These are phyloP conservation scores for Hemithea aestivaria DNA, from an alignment of 2,888 invertebrate species.

Conservation along the genomic window DNA sequence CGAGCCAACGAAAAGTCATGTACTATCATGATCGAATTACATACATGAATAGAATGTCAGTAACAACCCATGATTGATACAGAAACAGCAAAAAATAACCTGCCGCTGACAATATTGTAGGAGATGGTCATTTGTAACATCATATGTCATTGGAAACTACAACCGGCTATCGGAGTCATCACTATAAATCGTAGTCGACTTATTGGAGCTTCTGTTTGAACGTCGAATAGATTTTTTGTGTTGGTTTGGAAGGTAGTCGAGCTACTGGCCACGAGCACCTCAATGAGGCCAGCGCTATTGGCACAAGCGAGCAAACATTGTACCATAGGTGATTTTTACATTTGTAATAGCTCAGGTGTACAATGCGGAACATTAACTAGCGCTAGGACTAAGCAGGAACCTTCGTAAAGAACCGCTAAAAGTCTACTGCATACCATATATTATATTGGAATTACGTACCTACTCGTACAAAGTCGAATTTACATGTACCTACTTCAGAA, in stretches of 20 bases:
- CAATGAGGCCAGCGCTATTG: slow-evolving; percentile 60
- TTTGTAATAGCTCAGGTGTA: slow-evolving; percentile 52
- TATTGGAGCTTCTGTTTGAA: slow-evolving; percentile 40
- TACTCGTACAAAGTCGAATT: too few relatives aligned
- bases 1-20: slow-evolving; percentile 35
- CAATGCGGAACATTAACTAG: slow-evolving; percentile 41
- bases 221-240: slow-evolving; percentile 33
- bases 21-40: slow-evolving; percentile 40
- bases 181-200: slow-evolving; percentile 36
- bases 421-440: too few relatives aligned
- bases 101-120: slow-evolving; percentile 42
- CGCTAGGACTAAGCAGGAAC: slow-evolving; percentile 30
- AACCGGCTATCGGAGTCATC: slow-evolving; percentile 38
- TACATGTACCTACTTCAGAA: too few relatives aligned
- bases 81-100: slow-evolving; percentile 37
- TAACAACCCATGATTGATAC: slow-evolving; percentile 39
- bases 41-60: slow-evolving; percentile 35
- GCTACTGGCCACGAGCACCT: slow-evolving; percentile 43
- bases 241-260: slow-evolving; percentile 28
- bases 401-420: slow-evolving; percentile 38
- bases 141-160: slow-evolving; percentile 31
- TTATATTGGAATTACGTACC: too few relatives aligned
- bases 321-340: slow-evolving; percentile 50
- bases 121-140: slow-evolving; percentile 45
- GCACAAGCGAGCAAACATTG: slow-evolving; percentile 54